A percentile compares a stretch with the other conserved stretches of the same genome.
phyloP scores from a whole-genome alignment of 2,797 vertebrate genomes.

The Microctenopoma lineatum region DNA sequence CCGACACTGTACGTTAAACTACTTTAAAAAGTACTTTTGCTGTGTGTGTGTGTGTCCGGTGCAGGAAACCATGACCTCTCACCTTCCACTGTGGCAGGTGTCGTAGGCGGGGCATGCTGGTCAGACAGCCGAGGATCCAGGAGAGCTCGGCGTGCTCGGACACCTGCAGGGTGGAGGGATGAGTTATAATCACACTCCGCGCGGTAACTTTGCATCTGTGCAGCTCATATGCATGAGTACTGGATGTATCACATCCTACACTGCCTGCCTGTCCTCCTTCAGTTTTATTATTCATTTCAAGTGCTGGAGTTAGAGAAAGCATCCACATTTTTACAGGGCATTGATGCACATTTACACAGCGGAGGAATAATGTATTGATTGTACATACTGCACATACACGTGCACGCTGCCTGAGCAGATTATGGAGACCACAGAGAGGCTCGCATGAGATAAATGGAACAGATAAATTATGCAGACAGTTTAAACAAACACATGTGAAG shows the following conservation, averaged over 20 bases:
- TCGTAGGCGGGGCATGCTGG: constrained; percentile 90
- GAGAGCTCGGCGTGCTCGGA: constrained; percentile 91
- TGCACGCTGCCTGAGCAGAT: background rate
- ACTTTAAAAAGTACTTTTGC: too few relatives aligned
- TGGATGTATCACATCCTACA: too few relatives aligned
- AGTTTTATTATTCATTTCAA: background rate
- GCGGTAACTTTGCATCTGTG: too few relatives aligned
- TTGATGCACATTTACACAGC: background rate
- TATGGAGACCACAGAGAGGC: background rate
- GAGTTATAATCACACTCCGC: background rate
- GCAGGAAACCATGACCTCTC: constrained; percentile 17
- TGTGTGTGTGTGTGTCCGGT: background rate
- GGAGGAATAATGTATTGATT: background rate
- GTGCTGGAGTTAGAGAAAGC: background rate
- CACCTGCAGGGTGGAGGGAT: constrained; percentile 79
- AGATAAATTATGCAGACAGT: constrained; percentile 17
- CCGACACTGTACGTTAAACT: too few relatives aligned
- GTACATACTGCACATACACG: background rate
- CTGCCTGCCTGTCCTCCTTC: background rate
- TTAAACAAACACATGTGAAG: constrained; percentile 29
- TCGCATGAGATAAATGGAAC: background rate
- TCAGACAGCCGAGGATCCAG: constrained; percentile 95
- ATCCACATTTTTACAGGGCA: background rate
- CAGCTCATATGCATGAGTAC: too few relatives aligned
- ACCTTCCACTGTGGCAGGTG: constrained; percentile 99